phyloP scores from a whole-genome alignment of 2,113 vertebrate genomes.

The Lophotis ruficrista region DNA sequence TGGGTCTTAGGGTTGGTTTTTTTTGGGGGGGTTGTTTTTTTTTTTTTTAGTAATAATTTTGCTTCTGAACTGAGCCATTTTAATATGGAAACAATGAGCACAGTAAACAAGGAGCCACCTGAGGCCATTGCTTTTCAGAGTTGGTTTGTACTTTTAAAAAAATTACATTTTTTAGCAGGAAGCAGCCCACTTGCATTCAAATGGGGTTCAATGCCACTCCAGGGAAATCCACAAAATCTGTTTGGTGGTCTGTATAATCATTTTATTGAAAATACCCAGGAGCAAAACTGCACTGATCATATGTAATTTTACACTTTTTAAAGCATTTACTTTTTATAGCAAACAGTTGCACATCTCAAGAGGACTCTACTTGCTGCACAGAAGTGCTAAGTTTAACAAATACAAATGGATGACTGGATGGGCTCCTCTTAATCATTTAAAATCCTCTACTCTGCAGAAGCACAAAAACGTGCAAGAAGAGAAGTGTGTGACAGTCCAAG shows the following conservation, averaged over 20 bases:
- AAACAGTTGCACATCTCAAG: not conserved
- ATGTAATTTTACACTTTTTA: not conserved
- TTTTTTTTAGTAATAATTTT: not conserved
- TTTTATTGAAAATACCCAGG: slow-evolving; percentile 10
- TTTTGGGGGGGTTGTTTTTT: not conserved
- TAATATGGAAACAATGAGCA: not conserved
- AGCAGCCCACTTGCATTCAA: not conserved
- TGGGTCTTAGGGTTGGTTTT: not conserved
- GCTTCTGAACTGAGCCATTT: not conserved
- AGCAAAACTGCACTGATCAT: not conserved
- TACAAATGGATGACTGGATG: not conserved
- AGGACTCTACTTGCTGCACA: not conserved
- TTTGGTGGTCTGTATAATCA: not conserved
- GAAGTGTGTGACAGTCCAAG: not conserved
- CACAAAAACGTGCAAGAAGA: not conserved
- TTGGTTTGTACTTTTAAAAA: not conserved
- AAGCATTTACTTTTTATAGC: slow-evolving; percentile 29
- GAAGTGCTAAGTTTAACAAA: not conserved
- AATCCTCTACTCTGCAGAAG: not conserved
- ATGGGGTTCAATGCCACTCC: not conserved
- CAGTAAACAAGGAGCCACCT: not conserved
- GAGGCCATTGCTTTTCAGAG: not conserved
- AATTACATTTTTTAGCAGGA: not conserved
- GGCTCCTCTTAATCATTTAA: not conserved
- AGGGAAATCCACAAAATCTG: not conserved